A percentile compares a stretch with the other conserved stretches of the same genome.
Evolutionary conservation across 2,888 invertebrate genomes (phyloP).

Genomic region (Zygaena filipendulae): DNA sequence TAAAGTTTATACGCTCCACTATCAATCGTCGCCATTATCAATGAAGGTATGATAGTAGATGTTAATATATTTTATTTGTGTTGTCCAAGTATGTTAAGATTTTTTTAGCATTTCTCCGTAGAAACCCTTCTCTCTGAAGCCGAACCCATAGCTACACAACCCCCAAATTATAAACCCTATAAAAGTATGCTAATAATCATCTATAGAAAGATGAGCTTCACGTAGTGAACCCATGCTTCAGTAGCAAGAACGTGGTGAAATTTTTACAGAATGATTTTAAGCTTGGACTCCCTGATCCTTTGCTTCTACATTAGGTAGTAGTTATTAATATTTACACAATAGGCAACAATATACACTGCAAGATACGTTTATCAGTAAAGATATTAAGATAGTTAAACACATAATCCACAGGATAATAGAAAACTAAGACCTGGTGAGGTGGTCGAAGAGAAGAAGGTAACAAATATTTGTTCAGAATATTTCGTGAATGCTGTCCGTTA

Average conservation of each 20-base stretch:
- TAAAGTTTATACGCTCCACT: slow-evolving; percentile 16
- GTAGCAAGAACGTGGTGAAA: slow-evolving; percentile 36
- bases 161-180: slow-evolving; percentile 33
- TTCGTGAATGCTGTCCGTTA: slow-evolving; percentile 61
- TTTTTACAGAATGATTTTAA: slow-evolving; percentile 34
- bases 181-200: slow-evolving; percentile 40
- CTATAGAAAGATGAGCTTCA: slow-evolving; percentile 43
- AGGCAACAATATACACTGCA: slow-evolving; percentile 31
- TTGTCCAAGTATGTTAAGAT: slow-evolving; percentile 22
- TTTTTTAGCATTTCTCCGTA: too few relatives aligned
- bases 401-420: slow-evolving; percentile 80
- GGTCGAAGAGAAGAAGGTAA: slow-evolving; percentile 94
- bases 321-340: slow-evolving; percentile 35
- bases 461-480: slow-evolving; percentile 46
- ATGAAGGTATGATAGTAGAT: slow-evolving; percentile 44
- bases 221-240: slow-evolving; percentile 38
- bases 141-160: slow-evolving; percentile 60
- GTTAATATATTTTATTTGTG: slow-evolving; percentile 27
- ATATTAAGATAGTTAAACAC: slow-evolving; percentile 62
- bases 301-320: slow-evolving; percentile 41
- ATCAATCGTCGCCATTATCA: slow-evolving; percentile 29
- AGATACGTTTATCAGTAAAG: slow-evolving; percentile 33
- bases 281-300: slow-evolving; percentile 49
- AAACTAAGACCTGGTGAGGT: slow-evolving; percentile 95
- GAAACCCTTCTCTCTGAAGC: slow-evolving; percentile 60